A percentile compares a stretch with the other conserved stretches of the same genome.
Evolutionary conservation across 2,888 invertebrate genomes (phyloP).

Genomic region (Gortyna flavago): DNA sequence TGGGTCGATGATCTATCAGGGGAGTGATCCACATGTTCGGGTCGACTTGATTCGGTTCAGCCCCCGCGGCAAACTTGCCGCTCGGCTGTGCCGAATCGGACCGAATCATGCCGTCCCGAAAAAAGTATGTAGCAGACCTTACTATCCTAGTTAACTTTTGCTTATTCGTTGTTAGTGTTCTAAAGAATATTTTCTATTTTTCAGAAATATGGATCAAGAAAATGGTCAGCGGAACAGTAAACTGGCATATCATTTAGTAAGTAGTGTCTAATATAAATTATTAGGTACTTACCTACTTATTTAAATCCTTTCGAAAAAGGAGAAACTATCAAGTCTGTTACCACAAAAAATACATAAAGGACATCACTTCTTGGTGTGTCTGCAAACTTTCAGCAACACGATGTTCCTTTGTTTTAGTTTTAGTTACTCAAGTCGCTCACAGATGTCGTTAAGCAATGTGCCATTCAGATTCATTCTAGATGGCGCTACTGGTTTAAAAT

Average conservation of each 20-base stretch:
- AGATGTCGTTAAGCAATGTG: conserved; percentile 24
- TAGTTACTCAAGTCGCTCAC: not conserved
- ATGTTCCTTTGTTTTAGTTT: not conserved
- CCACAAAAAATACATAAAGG: not conserved
- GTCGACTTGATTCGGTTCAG: not conserved
- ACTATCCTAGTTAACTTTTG: not conserved
- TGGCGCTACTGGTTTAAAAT: conserved; percentile 8
- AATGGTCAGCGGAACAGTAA: conserved; percentile 62
- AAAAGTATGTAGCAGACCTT: not conserved
- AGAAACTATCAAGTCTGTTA: not conserved
- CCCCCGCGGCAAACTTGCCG: not conserved
- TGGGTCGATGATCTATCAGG: not conserved
- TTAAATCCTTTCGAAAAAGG: not conserved
- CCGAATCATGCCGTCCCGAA: not conserved
- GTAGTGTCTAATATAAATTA: not conserved
- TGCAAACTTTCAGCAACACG: not conserved
- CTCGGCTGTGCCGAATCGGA: not conserved
- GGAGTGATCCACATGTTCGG: too few species aligned
- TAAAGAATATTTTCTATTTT: not conserved
- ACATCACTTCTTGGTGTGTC: conserved; percentile 22
- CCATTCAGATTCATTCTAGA: not conserved
- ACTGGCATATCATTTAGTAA: conserved; percentile 69
- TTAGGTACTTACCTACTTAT: too few species aligned
- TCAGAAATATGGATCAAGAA: conserved; percentile 70
- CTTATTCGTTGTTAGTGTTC: not conserved